phyloP scores from a whole-genome alignment of 2,113 vertebrate species.

The Pterocles gutturalis region DNA sequence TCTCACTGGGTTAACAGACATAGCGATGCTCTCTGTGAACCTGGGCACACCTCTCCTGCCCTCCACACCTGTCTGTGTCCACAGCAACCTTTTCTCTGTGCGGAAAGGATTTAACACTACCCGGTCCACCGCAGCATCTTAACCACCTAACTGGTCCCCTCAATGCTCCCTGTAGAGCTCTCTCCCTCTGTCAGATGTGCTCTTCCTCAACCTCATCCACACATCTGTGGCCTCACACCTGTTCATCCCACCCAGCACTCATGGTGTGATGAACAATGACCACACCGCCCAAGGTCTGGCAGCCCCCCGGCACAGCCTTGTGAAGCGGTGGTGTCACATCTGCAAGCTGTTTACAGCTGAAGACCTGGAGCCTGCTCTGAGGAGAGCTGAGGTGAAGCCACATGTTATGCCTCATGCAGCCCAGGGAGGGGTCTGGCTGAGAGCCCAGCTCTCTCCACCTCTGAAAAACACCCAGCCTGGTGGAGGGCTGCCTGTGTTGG shows the following conservation, averaged over 20 bases:
- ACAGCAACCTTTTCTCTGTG: background rate
- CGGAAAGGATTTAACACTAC: background rate
- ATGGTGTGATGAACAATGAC: background rate
- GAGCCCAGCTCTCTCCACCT: background rate
- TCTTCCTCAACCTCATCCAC: background rate
- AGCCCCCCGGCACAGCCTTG: background rate
- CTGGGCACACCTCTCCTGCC: background rate
- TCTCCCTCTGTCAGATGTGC: background rate
- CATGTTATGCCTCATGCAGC: rapidly evolving
- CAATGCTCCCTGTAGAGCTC: background rate
- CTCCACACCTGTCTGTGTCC: background rate
- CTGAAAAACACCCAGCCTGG: background rate
- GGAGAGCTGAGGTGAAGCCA: background rate
- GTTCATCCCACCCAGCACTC: background rate
- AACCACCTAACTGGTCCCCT: background rate
- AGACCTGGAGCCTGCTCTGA: background rate
- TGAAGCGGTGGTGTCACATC: background rate
- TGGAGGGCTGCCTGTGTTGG: background rate
- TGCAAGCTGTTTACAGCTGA: background rate
- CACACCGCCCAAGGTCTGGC: rapidly evolving
- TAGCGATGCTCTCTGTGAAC: background rate
- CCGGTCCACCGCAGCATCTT: background rate
- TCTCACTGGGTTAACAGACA: constrained; percentile 14
- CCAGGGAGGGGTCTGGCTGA: background rate
- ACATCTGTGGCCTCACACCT: background rate